Evolutionary conservation across 2,113 vertebrate genomes (phyloP), one percentile per base, ranked within the genome.

Genomic region (Andinoacara biseriatus): DNA sequence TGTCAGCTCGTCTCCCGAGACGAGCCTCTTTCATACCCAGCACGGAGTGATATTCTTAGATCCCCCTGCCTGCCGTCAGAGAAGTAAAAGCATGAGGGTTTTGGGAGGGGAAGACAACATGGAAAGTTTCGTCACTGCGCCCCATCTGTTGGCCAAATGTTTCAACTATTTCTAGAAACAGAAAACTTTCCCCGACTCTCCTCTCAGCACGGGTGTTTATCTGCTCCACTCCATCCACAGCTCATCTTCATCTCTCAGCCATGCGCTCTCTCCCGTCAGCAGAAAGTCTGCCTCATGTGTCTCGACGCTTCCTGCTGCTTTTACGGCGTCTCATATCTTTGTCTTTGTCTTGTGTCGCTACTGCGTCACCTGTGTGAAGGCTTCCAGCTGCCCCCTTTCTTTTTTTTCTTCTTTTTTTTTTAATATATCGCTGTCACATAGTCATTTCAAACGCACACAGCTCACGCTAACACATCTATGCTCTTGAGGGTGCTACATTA

Each of bases 311-410:
- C 26, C 85, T 82, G 83, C 86, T 90, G 86, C 65, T 69, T 60
- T 78, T 7, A 11, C 17, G 2, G 58, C 38, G 49, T 87, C 26
- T 86, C 88, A 61, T 49, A 72, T 78, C 72, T 85, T 86, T 93
- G 82, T 90, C 86, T 90, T 74, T 87, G 86, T 93, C 87, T 83
- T 10, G 17, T 85, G 80, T 83, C 74, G 33, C 81, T 35, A 46
- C 80, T 46, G 35, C 15, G 59, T 91, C 87, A 77, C 80, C 67
- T 69, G 74, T 92, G 78, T 58, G 33, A n/a, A 87, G 59, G 86
- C 81, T 83, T 89, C 75, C 57, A 69, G 72, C 84, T 79, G 83
- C 76, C 72, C 77, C 80, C 17, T 62, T 46, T 46, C 11, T 56
- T 49, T 22, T 60, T 40, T 13, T 38, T n/a, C 62, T 10, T 56